Evolutionary conservation across 2,888 invertebrate genomes (phyloP).

Genomic region (Eilema griseolum): DNA sequence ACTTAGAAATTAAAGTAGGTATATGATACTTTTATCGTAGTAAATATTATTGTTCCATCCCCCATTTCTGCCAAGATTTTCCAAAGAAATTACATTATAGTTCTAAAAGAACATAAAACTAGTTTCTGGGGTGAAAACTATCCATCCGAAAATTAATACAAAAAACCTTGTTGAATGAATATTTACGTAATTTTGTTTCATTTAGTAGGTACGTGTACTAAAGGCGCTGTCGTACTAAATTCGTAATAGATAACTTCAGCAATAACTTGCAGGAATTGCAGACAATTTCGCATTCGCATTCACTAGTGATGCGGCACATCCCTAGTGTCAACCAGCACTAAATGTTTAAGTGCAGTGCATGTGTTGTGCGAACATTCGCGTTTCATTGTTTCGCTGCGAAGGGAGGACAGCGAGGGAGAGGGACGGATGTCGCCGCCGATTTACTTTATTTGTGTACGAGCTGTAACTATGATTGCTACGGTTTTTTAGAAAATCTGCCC

Average conservation of each 20-base stretch:
- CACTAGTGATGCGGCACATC: slow-evolving; percentile 6
- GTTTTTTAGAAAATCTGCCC: slow-evolving; percentile 12
- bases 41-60: not conserved
- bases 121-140: too few relatives aligned
- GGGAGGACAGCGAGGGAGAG: not conserved
- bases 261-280: not conserved
- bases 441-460: slow-evolving; percentile 33
- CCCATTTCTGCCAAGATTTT: not conserved
- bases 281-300: slow-evolving; percentile 2
- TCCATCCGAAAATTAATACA: too few relatives aligned
- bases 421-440: slow-evolving; percentile 30
- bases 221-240: not conserved
- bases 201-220: not conserved
- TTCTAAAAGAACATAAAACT: too few relatives aligned
- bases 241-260: not conserved
- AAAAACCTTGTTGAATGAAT: not conserved
- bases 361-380: slow-evolving; percentile 30
- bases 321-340: slow-evolving; percentile 22
- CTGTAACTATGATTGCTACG: slow-evolving; percentile 23
- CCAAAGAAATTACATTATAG: not conserved
- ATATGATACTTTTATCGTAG: not conserved
- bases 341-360: slow-evolving; percentile 29
- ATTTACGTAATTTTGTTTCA: not conserved
- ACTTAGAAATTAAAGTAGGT: not conserved
- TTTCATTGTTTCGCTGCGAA: slow-evolving; percentile 24